Evolutionary conservation across 35 echinoderm and acorn worm genomes (phyloP), one percentile per base, ranked within the genome.

Genomic region (Heliocidaris tuberculata): DNA sequence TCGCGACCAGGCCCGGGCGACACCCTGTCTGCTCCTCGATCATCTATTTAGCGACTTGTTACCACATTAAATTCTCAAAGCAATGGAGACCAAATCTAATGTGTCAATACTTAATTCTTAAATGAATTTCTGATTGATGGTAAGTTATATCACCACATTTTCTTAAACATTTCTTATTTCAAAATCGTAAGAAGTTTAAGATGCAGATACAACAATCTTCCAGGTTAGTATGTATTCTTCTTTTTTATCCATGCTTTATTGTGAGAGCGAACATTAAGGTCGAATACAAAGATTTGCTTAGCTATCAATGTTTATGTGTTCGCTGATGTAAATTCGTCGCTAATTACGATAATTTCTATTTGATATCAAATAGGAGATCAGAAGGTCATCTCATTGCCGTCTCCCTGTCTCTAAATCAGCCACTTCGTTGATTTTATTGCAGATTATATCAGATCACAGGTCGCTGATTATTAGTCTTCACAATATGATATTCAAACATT

Each of bases 1-100:
- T 93, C 91, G 91, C 50, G 91, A 48, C 48, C 15, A 93, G 91
- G 13, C 31, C 47, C 31, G 91, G 91, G 91, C 91, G 91, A 93
- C 91, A 59, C 48, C 19, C n/a, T 93, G 91, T 93, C 91, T 93
- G 48, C 48, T 27, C 27, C 50, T 59, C 48, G 2, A 50, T 93
- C 47, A 93, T 59, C 91, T 59, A 48, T 89, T 89, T 78, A 78
- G 87, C 87, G 47, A 48, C 31, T 89, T 48, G 32, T 89, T 89
- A 48, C 87, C 87, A 89, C 87, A 89, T 89, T 78, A 78, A 78
- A 78, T 78, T 78, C 27, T 78, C 65, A 78, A 78, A 78, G 21
- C 65, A 78, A 78, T 78, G 65, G 65, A 19, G 21, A 78, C 65
- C 65, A 78, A 78, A 89, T 48, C 87, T 89, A 89, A 32, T 48